Percentiles rank a stretch among this genome's conserved stretches.
Evolutionary conservation across 1,140 invertebrate species (phyloP).

Genomic region (Cyrtorhinus lividipennis): DNA sequence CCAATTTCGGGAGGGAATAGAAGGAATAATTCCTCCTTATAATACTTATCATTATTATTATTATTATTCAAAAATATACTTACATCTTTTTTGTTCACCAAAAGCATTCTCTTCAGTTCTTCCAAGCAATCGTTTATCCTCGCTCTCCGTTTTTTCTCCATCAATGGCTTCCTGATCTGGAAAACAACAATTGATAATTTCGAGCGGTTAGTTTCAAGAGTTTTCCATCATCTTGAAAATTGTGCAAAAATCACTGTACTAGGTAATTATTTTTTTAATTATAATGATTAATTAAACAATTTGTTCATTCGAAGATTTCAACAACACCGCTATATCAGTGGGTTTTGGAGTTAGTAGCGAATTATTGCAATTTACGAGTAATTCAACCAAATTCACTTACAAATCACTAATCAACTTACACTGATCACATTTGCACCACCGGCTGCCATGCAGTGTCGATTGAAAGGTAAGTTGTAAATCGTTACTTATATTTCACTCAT

Average conservation of each 20-base stretch:
- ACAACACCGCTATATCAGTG: background rate
- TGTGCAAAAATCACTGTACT: background rate
- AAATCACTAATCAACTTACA: too few species aligned
- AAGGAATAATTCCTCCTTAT: too few species aligned
- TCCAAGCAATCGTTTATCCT: slow-evolving; percentile 50
- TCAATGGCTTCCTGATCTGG: slow-evolving; percentile 50
- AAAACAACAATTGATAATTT: background rate
- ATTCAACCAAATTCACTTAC: too few species aligned
- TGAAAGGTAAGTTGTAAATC: too few species aligned
- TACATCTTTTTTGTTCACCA: slow-evolving; percentile 23
- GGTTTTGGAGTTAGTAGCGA: background rate
- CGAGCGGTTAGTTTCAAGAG: background rate
- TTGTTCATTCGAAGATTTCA: background rate
- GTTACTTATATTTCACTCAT: too few species aligned
- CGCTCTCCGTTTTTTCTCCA: slow-evolving; percentile 51
- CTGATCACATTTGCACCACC: too few species aligned
- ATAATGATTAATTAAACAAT: background rate
- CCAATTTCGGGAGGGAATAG: too few species aligned
- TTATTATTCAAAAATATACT: too few species aligned
- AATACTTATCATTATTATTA: too few species aligned
- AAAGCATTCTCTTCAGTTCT: slow-evolving; percentile 42
- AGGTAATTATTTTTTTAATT: background rate
- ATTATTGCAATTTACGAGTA: background rate
- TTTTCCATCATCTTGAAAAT: background rate
- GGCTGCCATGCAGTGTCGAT: too few species aligned